Conservation (phyloP, 2,113 vertebrate species). For the Cyprinus carpio region DNA sequence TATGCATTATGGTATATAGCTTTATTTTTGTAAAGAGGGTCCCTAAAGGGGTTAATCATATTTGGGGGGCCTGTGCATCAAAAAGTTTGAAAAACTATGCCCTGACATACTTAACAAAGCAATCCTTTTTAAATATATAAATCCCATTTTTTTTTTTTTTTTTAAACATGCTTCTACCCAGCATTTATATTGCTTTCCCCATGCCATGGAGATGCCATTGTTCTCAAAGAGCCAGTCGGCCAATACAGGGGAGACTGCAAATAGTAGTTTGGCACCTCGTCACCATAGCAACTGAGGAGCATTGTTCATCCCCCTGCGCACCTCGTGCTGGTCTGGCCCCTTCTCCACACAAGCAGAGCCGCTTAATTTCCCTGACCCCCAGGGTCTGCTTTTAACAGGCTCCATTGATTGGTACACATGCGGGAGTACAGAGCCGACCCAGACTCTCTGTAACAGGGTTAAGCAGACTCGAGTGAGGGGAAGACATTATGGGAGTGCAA, state of each 20-base stretch:
- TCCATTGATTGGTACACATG: conserved; percentile 80
- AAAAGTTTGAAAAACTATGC: neutral
- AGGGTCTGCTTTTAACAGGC: conserved; percentile 74
- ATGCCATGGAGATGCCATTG: conserved; percentile 44
- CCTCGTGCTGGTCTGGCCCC: conserved; percentile 56
- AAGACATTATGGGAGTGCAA: conserved; percentile 53
- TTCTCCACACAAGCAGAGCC: conserved; percentile 69
- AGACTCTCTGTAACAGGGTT: conserved; percentile 71
- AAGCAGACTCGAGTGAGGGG: conserved; percentile 68
- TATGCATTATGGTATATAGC: neutral
- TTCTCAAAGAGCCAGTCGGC: conserved; percentile 51
- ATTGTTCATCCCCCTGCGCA: conserved; percentile 52
- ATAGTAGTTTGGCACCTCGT: conserved; percentile 49
- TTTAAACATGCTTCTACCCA: neutral
- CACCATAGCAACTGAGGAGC: conserved; percentile 53
- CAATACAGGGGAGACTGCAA: conserved; percentile 42
- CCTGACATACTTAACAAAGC: neutral
- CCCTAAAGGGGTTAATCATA: neutral
- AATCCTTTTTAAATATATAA: neutral
- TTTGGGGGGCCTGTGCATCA: neutral
- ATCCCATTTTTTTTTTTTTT: too few relatives aligned
- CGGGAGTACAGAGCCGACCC: conserved; percentile 61
- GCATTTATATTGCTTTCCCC: conserved; percentile 28
- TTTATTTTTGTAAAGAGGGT: neutral
- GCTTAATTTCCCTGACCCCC: conserved; percentile 77